Conservation (phyloP, 2,888 invertebrate species). For the Spisula subtruncata region DNA sequence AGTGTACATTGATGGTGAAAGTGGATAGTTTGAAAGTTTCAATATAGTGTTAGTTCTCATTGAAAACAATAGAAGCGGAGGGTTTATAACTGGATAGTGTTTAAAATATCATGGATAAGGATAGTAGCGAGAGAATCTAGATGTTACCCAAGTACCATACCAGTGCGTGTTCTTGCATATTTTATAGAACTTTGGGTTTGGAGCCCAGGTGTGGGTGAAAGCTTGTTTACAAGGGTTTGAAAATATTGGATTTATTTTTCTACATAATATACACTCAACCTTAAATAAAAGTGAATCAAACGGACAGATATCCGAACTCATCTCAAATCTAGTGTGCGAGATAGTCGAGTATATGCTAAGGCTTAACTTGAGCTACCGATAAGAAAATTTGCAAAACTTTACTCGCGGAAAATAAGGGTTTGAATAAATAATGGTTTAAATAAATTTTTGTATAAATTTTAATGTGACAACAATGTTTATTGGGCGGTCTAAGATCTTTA, state of each 20-base stretch:
- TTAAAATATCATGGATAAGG: conserved; percentile 35
- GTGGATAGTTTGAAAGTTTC: conserved; percentile 32
- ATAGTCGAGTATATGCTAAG: background rate
- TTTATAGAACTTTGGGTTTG: conserved; percentile 38
- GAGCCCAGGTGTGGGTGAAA: conserved; percentile 45
- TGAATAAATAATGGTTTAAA: conserved; percentile 22
- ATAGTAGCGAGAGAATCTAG: conserved; percentile 34
- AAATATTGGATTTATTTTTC: conserved; percentile 40
- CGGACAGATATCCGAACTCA: conserved; percentile 1
- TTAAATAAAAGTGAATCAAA: conserved; percentile 27
- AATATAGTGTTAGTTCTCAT: conserved; percentile 32
- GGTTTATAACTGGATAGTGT: conserved; percentile 4
- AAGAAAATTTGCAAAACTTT: conserved; percentile 8
- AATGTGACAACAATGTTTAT: conserved; percentile 13
- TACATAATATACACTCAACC: conserved; percentile 32
- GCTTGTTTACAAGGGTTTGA: conserved; percentile 34
- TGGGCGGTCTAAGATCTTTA: conserved; percentile 3
- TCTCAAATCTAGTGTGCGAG: background rate
- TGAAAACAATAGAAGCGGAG: conserved; percentile 33
- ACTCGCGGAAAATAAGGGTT: conserved; percentile 1
- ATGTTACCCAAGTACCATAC: background rate
- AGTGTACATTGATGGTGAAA: conserved; percentile 25
- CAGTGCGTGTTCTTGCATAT: conserved; percentile 52
- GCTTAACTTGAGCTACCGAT: background rate
- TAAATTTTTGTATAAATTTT: conserved; percentile 16